Evolutionary conservation across 2,888 invertebrate genomes (phyloP), one percentile per base, ranked within the genome.

Genomic region (Lamellibrachia columna): DNA sequence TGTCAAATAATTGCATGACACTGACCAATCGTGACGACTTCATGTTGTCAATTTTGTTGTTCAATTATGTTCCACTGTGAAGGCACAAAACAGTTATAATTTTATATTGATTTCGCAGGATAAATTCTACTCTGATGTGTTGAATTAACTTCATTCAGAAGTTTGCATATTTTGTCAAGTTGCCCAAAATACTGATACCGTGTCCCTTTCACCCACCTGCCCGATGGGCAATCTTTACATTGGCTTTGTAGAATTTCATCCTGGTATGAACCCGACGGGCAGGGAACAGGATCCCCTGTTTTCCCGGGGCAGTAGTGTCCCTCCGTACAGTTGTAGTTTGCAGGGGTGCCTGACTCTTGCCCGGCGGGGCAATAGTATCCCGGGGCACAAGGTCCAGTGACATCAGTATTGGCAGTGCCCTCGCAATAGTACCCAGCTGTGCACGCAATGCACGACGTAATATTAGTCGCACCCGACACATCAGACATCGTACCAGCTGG

Each of bases 291-390:
- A 55, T 93, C 93, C 15, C 93, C 93, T 15, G 95, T 95, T 6
- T 95, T 95, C 15, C 93, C 92, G 0, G 96, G 96, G 92, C 96
- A 96, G 94, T 95, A 96, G 58, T 95, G 94, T 1, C 96, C 96
- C 8, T 96, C 95, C 93, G 95, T 95, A 93, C 96, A 96, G 92
- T 94, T 94, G 2, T 95, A 93, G 40, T 91, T 92, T 53, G 94
- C 91, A 40, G 96, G 96, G 95, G 98, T 98, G 52, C 98, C 98
- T 9, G 95, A 94, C 95, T 98, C 99, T 0, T 99, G 99, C 95
- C 99, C 99, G 94, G 99, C 99, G 8, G 99, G 99, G 96, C 99
- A 99, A 96, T 99, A 96, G 93, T 95, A 96, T 7, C 95, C 95
- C n/a, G 95, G 93, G 3, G 94, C 93, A 94, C 96, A 96, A 0